phyloP scores from a whole-genome alignment of 2,113 vertebrate species.

The Cebidichthys violaceus region DNA sequence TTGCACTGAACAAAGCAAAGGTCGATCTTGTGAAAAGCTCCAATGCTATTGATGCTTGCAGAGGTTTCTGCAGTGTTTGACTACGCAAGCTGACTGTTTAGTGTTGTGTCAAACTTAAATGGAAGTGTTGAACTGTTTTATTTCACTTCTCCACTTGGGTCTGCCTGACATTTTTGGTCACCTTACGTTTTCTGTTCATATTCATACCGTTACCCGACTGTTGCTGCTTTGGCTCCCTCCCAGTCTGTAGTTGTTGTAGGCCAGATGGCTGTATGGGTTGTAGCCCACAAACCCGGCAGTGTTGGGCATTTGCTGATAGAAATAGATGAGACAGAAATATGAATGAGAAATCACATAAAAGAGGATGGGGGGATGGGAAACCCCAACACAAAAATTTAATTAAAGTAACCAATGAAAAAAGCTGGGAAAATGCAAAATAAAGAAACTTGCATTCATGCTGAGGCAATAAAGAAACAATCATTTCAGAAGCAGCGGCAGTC shows the following conservation, averaged over 20 bases:
- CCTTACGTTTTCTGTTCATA: conserved; percentile 55
- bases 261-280: conserved; percentile 99
- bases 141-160: background rate
- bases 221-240: conserved; percentile 99
- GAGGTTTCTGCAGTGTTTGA: background rate
- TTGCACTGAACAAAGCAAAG: conserved; percentile 24
- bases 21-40: background rate
- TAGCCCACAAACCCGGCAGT: conserved; percentile 99
- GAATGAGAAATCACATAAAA: conserved; percentile 94
- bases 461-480: background rate
- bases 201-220: conserved; percentile 99
- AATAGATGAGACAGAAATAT: conserved; percentile 98
- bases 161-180: background rate
- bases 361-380: conserved; percentile 41
- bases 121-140: background rate
- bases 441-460: conserved; percentile 51
- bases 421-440: conserved; percentile 44
- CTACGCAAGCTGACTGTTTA: background rate
- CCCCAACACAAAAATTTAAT: conserved; percentile 68
- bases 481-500: conserved; percentile 81
- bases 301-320: conserved; percentile 99
- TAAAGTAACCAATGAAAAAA: conserved; percentile 70
- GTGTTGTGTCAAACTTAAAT: background rate
- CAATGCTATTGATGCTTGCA: background rate
- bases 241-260: conserved; percentile 99